Evolutionary conservation across 2,888 invertebrate genomes (phyloP).

Genomic region (Oasisia sp.): DNA sequence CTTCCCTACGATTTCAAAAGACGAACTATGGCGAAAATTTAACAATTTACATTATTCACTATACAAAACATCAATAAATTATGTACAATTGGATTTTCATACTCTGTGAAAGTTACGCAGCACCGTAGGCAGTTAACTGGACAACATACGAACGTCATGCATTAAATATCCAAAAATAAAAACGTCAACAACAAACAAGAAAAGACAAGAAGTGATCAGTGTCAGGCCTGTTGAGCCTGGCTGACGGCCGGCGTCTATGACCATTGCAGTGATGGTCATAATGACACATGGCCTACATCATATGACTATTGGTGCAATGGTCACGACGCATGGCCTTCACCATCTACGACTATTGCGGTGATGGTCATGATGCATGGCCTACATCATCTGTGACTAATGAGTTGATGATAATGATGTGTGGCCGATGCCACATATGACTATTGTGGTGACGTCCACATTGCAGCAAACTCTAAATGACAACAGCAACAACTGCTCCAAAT

Average conservation of each 20-base stretch:
- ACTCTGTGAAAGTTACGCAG: neutral
- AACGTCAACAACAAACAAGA: constrained; percentile 17
- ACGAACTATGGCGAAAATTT: constrained; percentile 3
- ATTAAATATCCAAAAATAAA: constrained; percentile 17
- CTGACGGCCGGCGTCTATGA: neutral
- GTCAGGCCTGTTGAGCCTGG: neutral
- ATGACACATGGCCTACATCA: too few species aligned
- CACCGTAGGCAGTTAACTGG: neutral
- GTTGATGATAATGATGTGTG: too few species aligned
- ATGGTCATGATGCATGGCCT: too few species aligned
- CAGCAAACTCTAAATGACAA: neutral
- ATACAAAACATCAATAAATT: constrained; percentile 17
- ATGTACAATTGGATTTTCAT: constrained; percentile 17
- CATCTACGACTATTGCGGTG: too few species aligned
- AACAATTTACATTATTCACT: constrained; percentile 13
- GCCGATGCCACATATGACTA: neutral
- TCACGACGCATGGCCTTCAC: too few species aligned
- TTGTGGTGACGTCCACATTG: neutral
- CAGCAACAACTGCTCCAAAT: neutral
- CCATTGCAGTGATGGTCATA: neutral
- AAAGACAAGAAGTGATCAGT: neutral
- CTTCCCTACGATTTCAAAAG: constrained; percentile 14
- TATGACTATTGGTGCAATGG: too few species aligned
- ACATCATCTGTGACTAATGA: too few species aligned
- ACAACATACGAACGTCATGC: constrained; percentile 13